Evolutionary conservation across 2,797 vertebrate species (phyloP).

Genomic region (Danio tinwini): DNA sequence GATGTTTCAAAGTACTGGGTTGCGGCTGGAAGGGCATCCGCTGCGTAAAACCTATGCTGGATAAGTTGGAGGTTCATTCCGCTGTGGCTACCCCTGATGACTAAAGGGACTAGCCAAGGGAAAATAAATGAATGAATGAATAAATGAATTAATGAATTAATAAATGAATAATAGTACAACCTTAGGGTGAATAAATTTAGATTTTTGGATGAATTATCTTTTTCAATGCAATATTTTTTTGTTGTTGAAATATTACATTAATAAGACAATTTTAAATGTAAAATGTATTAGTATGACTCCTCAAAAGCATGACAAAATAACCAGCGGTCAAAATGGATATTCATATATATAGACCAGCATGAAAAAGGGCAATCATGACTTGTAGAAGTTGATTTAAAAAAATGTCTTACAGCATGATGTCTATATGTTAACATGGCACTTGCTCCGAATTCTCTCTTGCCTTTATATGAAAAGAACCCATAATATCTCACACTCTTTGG

Average conservation of each 20-base stretch:
- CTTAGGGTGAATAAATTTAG: no score
- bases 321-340: neutral
- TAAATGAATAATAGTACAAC: no score
- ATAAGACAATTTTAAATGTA: neutral
- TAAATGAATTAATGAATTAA: no score
- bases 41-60: no score
- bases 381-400: no score
- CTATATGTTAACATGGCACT: neutral
- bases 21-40: no score
- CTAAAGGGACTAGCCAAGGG: no score
- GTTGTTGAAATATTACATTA: neutral
- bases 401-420: neutral
- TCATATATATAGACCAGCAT: neutral
- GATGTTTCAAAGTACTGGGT: no score
- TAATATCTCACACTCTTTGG: slow-evolving; percentile 40
- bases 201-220: no score
- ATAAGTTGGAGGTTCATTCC: no score
- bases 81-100: no score
- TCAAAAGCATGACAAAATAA: neutral
- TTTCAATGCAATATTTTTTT: neutral
- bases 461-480: slow-evolving; percentile 17
- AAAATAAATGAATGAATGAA: no score
- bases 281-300: neutral
- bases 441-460: neutral
- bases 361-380: neutral